Evolutionary conservation across 2,113 vertebrate genomes (phyloP).

Genomic region (Macroglossus sobrinus): DNA sequence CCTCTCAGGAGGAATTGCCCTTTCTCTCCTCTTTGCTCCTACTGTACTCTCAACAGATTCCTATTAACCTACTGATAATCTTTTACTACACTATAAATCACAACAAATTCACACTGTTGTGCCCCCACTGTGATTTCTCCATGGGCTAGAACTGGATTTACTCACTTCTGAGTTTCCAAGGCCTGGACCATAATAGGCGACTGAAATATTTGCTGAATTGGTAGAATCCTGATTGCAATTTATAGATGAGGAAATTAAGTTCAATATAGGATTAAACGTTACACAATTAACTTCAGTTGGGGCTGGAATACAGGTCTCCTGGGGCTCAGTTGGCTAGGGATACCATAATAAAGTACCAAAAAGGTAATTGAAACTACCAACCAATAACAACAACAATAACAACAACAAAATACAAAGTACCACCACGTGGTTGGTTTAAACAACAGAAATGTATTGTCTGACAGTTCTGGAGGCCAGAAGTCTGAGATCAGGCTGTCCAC

Average conservation of each 20-base stretch:
- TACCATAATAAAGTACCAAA: background rate
- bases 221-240: background rate
- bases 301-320: background rate
- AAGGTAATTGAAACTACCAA: too few species aligned
- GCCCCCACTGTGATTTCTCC: background rate
- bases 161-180: background rate
- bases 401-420: background rate
- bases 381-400: too few species aligned
- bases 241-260: background rate
- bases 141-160: background rate
- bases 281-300: background rate
- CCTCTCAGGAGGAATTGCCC: background rate
- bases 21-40: background rate
- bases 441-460: background rate
- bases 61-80: background rate
- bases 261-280: background rate
- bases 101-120: background rate
- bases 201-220: background rate
- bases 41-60: background rate
- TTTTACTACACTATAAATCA: background rate
- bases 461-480: background rate
- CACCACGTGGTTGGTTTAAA: background rate
- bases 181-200: background rate
- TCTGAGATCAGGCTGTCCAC: background rate
- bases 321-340: background rate